Base-by-base conservation (phyloP, 2,888 invertebrate genomes). In the Parascotia fuliginaria region DNA sequence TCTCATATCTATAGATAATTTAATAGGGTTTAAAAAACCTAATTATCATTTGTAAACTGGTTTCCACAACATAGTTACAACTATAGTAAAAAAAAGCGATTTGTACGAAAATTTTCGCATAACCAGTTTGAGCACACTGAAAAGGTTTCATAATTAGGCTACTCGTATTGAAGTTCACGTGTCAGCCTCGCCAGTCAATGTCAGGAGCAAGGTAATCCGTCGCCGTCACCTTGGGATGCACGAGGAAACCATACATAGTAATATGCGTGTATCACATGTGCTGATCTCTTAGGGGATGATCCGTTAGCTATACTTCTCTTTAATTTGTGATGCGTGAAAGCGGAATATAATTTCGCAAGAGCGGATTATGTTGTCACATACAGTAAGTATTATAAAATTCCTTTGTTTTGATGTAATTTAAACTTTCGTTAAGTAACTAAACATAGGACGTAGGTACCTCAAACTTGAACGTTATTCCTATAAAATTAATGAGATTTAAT, bases 161-260 rank as follows among this genome's bases (percentile, higher is more conserved):
- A 51, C 55, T 36, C 31, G 44, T 40, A 13, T 59, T 55, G 51
- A 64, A 70, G 55, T 57, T 69, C 73, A 77, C 71, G 65, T 72
- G 68, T 58, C 42, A 55, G 54, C 65, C 66, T 65, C 46, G 51
- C 49, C 55, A 43, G 43, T 46, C 76, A 81, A 79, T 81, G 85
- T 82, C 83, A 83, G 70, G 79, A 77, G 71, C 81, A 73, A 79
- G 77, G 79, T 86, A 86, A 89, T 83, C 83, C 78, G 15, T 41
- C 39, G 28, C 22, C 32, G 62, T 79, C 69, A 74, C 77, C 71
- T 75, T 74, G 59, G 42, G 55, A 40, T 31, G 40, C 70, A 69
- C 66, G 68, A 70, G 73, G 62, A 68, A 73, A 68, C 72, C 68
- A 52, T n/a, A n/a, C n/a, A n/a, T 72, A 61, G 38, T 32, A 50